Evolutionary conservation across 2,797 vertebrate genomes (phyloP).

Genomic region (Carduelis carduelis): DNA sequence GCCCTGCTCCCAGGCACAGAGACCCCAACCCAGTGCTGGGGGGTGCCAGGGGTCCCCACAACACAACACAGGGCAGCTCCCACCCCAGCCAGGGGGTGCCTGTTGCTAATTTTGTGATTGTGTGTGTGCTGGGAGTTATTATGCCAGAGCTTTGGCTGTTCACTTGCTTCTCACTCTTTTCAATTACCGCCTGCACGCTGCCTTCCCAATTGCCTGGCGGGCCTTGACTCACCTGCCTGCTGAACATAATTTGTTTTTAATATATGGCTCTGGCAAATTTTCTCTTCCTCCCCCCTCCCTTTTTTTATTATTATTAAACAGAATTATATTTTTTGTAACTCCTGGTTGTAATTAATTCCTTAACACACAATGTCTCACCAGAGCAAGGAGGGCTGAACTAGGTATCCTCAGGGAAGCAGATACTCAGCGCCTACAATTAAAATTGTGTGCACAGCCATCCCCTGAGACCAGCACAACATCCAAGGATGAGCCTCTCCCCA

Average conservation of each 20-base stretch:
- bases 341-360: constrained; percentile 43
- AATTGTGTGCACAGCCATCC: background rate
- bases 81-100: background rate
- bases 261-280: constrained; percentile 12
- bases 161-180: background rate
- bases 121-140: background rate
- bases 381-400: background rate
- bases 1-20: background rate
- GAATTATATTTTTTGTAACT: background rate
- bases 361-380: background rate
- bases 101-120: background rate
- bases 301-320: background rate
- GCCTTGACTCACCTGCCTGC: constrained; percentile 36
- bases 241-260: constrained; percentile 55
- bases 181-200: constrained; percentile 4
- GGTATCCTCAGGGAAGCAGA: background rate
- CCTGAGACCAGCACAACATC: background rate
- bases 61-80: background rate
- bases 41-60: background rate
- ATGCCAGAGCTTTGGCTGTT: background rate
- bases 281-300: rapidly evolving
- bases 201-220: constrained; percentile 12
- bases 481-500: background rate
- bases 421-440: background rate
- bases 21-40: rapidly evolving